A percentile compares a stretch with the other conserved stretches of the same genome.
phyloP scores from a whole-genome alignment of 1,140 invertebrate genomes.

The Drosophila elegans region DNA sequence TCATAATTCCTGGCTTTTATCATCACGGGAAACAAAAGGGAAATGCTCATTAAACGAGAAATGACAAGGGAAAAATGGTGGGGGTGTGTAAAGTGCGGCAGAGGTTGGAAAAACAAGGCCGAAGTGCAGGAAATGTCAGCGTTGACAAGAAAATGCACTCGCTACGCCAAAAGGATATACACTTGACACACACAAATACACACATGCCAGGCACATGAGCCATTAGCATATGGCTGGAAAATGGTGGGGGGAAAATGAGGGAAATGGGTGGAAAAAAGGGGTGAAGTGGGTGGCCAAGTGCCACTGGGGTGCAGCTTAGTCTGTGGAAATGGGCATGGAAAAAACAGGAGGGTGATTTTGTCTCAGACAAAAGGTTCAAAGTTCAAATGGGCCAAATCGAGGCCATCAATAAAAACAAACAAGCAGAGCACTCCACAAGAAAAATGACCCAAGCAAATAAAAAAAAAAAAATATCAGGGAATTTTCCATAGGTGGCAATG shows the following conservation, averaged over 20 bases:
- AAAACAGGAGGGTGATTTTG: constrained; percentile 4
- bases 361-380: constrained; percentile 67
- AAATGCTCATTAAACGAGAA: constrained; percentile 76
- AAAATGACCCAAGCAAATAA: constrained; percentile 26
- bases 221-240: constrained; percentile 51
- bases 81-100: neutral
- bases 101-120: constrained; percentile 51
- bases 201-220: constrained; percentile 31
- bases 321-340: constrained; percentile 11
- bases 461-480: neutral
- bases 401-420: constrained; percentile 50
- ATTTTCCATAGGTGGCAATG: constrained; percentile 3
- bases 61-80: constrained; percentile 40
- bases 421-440: constrained; percentile 27
- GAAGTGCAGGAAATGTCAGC: constrained; percentile 80
- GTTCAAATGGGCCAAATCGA: constrained; percentile 62
- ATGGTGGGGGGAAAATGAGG: constrained; percentile 1
- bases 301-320: constrained; percentile 15
- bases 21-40: constrained; percentile 59
- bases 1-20: constrained; percentile 74
- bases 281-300: neutral
- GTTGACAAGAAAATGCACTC: constrained; percentile 81
- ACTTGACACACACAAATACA: constrained; percentile 62
- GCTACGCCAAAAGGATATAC: constrained; percentile 73
- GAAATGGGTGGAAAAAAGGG: neutral